A percentile compares a stretch with the other conserved stretches of the same genome.
phyloP scores from a whole-genome alignment of 2,113 vertebrate genomes.

The Scomber scombrus region DNA sequence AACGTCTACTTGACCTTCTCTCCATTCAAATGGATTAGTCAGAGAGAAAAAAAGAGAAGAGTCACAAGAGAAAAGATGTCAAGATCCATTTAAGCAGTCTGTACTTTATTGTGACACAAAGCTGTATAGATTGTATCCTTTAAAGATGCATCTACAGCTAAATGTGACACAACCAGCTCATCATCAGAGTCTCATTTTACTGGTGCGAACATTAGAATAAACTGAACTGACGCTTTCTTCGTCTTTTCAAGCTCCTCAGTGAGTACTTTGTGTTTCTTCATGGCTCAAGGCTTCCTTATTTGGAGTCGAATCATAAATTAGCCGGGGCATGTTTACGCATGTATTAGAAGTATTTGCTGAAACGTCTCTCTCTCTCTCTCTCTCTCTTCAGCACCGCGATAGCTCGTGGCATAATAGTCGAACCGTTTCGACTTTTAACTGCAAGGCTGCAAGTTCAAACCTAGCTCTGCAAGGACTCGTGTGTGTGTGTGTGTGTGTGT shows the following conservation, averaged over 20 bases:
- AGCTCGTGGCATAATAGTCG: not conserved
- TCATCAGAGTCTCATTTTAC: not conserved
- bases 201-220: not conserved
- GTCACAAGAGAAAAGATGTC: too few species aligned
- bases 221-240: not conserved
- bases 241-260: not conserved
- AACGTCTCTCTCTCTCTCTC: not conserved
- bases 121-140: too few species aligned
- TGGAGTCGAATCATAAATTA: not conserved
- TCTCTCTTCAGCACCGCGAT: not conserved
- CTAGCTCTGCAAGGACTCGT: not conserved
- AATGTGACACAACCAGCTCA: not conserved
- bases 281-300: conserved; percentile 45
- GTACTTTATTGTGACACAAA: too few species aligned
- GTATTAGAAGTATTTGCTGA: not conserved
- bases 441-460: conserved; percentile 7
- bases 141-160: not conserved
- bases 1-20: too few species aligned
- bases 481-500: too few species aligned
- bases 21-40: too few species aligned
- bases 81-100: too few species aligned
- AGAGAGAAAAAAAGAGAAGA: too few species aligned
- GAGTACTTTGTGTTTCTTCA: conserved; percentile 7
- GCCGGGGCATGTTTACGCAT: conserved; percentile 24
- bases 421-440: not conserved